Conservation (phyloP, 2,888 invertebrate genomes). For the Nomada ferruginata region DNA sequence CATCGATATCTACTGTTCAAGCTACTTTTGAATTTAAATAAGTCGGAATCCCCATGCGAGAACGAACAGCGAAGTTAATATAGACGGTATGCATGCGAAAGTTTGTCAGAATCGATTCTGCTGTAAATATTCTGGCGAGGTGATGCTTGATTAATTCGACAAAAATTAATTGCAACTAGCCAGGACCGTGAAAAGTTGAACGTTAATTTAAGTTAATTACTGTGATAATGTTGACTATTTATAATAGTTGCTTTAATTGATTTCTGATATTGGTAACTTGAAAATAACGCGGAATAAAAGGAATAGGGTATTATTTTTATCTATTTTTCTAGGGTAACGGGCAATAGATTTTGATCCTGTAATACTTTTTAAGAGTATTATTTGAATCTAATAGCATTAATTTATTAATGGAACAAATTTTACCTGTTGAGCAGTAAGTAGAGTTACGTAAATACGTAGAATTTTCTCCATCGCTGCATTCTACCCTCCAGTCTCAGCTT, state of each 20-base stretch:
- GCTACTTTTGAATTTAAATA: conserved; percentile 57
- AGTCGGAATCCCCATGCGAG: conserved; percentile 14
- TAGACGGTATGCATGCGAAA: not conserved
- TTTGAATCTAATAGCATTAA: too few species aligned
- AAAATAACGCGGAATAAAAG: not conserved
- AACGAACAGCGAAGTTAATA: not conserved
- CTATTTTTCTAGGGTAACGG: too few species aligned
- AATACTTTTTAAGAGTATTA: too few species aligned
- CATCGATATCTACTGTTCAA: conserved; percentile 28
- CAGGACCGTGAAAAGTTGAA: not conserved
- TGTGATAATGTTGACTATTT: not conserved
- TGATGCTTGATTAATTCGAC: conserved; percentile 7
- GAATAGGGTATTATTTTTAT: too few species aligned
- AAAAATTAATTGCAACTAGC: conserved; percentile 17
- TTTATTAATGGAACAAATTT: not conserved
- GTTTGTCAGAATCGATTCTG: conserved; percentile 1
- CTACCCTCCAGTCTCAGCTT: not conserved
- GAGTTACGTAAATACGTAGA: not conserved
- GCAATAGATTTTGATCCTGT: too few species aligned
- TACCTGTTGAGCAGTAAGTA: not conserved
- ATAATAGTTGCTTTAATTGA: not conserved
- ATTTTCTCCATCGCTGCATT: not conserved
- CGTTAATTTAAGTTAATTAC: conserved; percentile 11
- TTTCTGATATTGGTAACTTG: not conserved
- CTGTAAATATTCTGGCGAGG: not conserved